Evolutionary conservation across 2,797 vertebrate species (phyloP).

Genomic region (Acropternis orthonyx): DNA sequence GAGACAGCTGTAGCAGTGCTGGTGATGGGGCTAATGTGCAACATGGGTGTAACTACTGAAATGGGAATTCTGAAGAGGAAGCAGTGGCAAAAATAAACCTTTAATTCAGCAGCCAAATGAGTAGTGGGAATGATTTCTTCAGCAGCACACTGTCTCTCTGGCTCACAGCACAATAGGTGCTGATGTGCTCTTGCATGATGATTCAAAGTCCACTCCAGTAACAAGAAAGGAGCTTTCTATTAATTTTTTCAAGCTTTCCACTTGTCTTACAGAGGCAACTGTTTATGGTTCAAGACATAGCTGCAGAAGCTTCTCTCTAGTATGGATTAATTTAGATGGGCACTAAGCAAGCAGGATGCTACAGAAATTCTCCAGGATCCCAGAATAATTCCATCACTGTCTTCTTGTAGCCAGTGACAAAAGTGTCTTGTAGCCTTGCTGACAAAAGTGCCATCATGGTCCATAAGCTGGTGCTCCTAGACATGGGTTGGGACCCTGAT

Average conservation of each 20-base stretch:
- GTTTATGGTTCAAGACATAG: not conserved
- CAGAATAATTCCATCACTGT: not conserved
- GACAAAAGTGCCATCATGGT: not conserved
- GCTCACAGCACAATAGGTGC: not conserved
- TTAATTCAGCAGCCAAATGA: not conserved
- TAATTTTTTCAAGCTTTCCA: not conserved
- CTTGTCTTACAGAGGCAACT: not conserved
- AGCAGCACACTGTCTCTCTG: not conserved
- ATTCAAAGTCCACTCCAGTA: not conserved
- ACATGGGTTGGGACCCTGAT: fast-evolving
- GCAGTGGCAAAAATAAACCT: not conserved
- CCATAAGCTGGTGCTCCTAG: not conserved
- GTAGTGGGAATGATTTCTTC: not conserved
- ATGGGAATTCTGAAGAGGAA: not conserved
- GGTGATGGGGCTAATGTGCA: not conserved
- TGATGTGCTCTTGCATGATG: not conserved
- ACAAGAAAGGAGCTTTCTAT: not conserved
- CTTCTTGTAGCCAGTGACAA: not conserved
- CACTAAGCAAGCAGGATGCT: not conserved
- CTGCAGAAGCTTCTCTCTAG: not conserved
- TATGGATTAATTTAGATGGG: not conserved
- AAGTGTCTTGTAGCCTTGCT: too few relatives aligned
- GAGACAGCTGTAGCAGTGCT: not conserved
- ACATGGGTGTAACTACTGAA: not conserved
- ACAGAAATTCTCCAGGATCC: not conserved